These are phyloP conservation scores for Limenitis camilla DNA, from an alignment of 2,888 invertebrate species.

Conservation along the genomic window DNA sequence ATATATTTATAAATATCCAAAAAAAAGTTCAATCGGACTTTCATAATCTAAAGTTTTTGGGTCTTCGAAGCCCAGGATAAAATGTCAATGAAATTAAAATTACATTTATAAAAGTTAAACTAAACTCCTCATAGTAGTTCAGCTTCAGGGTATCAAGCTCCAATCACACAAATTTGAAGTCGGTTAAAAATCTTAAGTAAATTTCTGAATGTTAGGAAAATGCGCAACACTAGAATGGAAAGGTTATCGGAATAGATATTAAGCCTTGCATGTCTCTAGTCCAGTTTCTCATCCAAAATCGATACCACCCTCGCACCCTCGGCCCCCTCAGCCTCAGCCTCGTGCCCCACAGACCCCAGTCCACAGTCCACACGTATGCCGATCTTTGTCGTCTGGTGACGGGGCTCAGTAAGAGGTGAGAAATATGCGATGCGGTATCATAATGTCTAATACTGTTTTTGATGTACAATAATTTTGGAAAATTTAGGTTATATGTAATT, in stretches of 20 bases:
- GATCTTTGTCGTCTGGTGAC: conserved; percentile 47
- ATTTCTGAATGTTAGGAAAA: background rate
- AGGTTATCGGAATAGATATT: conserved; percentile 67
- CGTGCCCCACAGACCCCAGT: conserved; percentile 37
- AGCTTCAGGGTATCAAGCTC: too few species aligned
- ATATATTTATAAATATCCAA: too few species aligned
- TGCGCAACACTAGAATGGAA: conserved; percentile 26
- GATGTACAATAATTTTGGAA: background rate
- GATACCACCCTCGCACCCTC: conserved; percentile 61
- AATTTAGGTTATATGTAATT: background rate
- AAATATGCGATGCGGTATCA: conserved; percentile 21
- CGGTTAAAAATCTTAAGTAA: too few species aligned
- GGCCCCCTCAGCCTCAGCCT: conserved; percentile 61
- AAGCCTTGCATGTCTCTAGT: conserved; percentile 71
- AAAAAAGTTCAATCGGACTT: too few species aligned
- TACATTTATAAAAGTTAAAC: too few species aligned
- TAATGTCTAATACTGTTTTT: background rate
- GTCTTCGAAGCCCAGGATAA: too few species aligned
- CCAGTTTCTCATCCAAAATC: conserved; percentile 73
- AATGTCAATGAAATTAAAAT: too few species aligned
- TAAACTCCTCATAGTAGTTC: too few species aligned
- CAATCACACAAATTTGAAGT: too few species aligned
- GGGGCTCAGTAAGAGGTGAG: conserved; percentile 6
- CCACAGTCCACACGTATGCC: conserved; percentile 36
- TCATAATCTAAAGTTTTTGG: too few species aligned